phyloP scores from a whole-genome alignment of 2,888 invertebrate genomes.

The Drosophila planitibia region DNA sequence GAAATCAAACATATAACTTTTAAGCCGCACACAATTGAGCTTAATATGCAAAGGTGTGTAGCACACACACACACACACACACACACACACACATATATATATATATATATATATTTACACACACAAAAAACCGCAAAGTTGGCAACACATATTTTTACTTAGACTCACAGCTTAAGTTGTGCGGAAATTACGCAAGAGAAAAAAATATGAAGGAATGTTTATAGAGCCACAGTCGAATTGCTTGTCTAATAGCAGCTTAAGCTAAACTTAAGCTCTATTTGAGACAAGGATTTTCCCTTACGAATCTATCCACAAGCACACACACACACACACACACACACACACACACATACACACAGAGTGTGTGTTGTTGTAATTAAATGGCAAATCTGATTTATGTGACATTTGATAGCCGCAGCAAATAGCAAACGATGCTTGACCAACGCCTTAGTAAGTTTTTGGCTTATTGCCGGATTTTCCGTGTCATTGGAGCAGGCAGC shows the following conservation, averaged over 20 bases:
- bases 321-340: slow-evolving; percentile 7
- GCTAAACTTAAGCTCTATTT: slow-evolving; percentile 61
- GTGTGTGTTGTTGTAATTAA: slow-evolving; percentile 53
- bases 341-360: slow-evolving; percentile 3
- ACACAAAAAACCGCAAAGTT: slow-evolving; percentile 29
- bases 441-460: slow-evolving; percentile 38
- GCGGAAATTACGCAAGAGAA: slow-evolving; percentile 23
- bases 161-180: slow-evolving; percentile 34
- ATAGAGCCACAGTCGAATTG: slow-evolving; percentile 27
- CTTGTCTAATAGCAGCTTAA: slow-evolving; percentile 63
- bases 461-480: slow-evolving; percentile 39
- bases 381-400: slow-evolving; percentile 82
- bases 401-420: slow-evolving; percentile 74
- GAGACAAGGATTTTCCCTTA: slow-evolving; percentile 34
- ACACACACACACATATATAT: slow-evolving; percentile 10
- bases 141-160: slow-evolving; percentile 42
- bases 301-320: slow-evolving; percentile 24
- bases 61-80: slow-evolving; percentile 9
- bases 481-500: slow-evolving; percentile 38
- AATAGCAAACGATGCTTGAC: slow-evolving; percentile 37
- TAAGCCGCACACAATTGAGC: slow-evolving; percentile 78
- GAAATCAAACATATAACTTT: slow-evolving; percentile 79
- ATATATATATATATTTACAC: slow-evolving; percentile 7
- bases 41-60: slow-evolving; percentile 63
- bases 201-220: slow-evolving; percentile 23